phyloP scores from a whole-genome alignment of 2,113 vertebrate species.

The Chaetodon trifascialis region DNA sequence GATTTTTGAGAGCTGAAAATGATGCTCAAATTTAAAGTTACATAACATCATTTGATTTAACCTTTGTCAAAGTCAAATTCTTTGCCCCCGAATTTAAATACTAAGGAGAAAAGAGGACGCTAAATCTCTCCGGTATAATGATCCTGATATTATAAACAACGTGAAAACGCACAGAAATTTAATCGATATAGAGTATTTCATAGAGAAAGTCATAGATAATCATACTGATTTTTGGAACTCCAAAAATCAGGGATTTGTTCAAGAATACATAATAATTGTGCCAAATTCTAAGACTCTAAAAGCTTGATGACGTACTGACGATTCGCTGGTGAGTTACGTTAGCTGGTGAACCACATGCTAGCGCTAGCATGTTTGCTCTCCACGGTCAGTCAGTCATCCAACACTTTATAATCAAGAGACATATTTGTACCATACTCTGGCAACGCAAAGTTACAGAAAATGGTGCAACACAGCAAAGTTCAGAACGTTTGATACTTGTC shows the following conservation, averaged over 20 bases:
- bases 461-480: no score
- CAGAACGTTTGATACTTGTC: no score
- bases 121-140: background rate
- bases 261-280: background rate
- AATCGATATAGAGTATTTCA: no score
- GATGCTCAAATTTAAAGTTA: slow-evolving; percentile 39
- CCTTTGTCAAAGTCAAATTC: background rate
- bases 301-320: no score
- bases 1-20: slow-evolving; percentile 1
- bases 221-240: background rate
- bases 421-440: no score
- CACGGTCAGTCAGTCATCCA: no score
- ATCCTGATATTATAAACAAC: background rate
- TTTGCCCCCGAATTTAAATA: background rate
- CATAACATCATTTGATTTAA: slow-evolving; percentile 31
- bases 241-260: background rate
- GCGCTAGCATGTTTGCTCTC: no score
- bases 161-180: no score
- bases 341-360: no score
- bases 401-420: no score
- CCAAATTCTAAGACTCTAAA: background rate
- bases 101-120: background rate
- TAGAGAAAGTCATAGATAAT: background rate
- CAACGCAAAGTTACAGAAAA: no score
- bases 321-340: no score